These are phyloP conservation scores for Crotalus helleri DNA, from an alignment of 2,113 vertebrate genomes.

Conservation along the genomic window DNA sequence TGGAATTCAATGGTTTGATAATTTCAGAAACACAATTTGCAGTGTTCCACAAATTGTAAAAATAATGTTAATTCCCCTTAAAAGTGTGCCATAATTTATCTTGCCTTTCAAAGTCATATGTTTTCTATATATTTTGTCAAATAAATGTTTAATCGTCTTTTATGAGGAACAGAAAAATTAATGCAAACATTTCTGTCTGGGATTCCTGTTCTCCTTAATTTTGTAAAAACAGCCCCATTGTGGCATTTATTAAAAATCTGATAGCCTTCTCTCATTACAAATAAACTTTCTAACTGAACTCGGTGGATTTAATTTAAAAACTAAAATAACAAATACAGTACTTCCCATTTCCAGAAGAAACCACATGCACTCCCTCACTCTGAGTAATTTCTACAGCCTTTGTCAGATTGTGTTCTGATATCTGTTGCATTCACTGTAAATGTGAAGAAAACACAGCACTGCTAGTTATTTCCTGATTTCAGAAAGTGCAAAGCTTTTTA, in stretches of 20 bases:
- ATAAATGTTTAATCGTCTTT: background rate
- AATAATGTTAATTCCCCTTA: background rate
- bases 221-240: background rate
- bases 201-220: background rate
- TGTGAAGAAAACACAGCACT: background rate
- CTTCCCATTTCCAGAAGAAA: background rate
- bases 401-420: background rate
- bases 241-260: background rate
- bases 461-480: background rate
- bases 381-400: background rate
- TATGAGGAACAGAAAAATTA: background rate
- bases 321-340: background rate
- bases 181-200: background rate
- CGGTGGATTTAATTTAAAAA: background rate
- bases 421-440: background rate
- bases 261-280: background rate
- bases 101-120: too few relatives aligned
- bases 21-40: too few relatives aligned
- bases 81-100: background rate
- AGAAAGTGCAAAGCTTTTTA: too few relatives aligned
- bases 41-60: background rate
- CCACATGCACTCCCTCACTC: background rate
- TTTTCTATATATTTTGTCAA: background rate
- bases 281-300: background rate
- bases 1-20: too few relatives aligned